phyloP scores from a whole-genome alignment of 2,113 vertebrate species.

The Megaleporinus macrocephalus region DNA sequence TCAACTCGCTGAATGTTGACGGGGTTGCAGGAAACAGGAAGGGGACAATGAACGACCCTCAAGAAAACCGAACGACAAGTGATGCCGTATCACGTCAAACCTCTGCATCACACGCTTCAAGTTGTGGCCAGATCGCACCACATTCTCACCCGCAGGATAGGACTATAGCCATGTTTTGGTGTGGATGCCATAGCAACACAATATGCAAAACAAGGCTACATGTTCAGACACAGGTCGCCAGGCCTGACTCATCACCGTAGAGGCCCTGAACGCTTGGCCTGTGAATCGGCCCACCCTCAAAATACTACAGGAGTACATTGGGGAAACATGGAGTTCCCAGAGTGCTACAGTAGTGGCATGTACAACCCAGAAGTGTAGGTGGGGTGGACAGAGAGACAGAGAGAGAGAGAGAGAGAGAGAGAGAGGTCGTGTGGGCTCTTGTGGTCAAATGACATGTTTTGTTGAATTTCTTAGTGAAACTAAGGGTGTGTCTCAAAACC shows the following conservation, averaged over 20 bases:
- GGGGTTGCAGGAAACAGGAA: conserved; percentile 5
- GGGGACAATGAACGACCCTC: not conserved
- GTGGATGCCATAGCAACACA: conserved; percentile 54
- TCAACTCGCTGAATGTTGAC: conserved; percentile 42
- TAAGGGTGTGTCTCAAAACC: too few species aligned
- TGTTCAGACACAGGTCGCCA: conserved; percentile 66
- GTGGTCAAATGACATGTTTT: too few species aligned
- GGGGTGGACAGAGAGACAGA: not conserved
- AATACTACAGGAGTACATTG: conserved; percentile 56
- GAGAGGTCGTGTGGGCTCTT: too few species aligned
- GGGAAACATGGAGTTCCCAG: conserved; percentile 38
- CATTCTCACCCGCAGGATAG: conserved; percentile 36
- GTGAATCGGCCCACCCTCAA: conserved; percentile 66
- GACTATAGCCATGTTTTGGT: conserved; percentile 40
- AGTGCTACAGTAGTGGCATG: conserved; percentile 20
- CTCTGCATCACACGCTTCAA: conserved; percentile 1
- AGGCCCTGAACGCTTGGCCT: conserved; percentile 69
- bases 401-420: not conserved
- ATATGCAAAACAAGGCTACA: conserved; percentile 63
- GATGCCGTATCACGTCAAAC: not conserved
- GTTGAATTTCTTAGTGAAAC: too few species aligned
- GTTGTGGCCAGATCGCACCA: conserved; percentile 36
- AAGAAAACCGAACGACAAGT: conserved; percentile 11
- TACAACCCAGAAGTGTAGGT: not conserved
- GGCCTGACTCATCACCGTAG: conserved; percentile 76